phyloP scores from a whole-genome alignment of 2,797 vertebrate species.

The Bradypodion ventrale region DNA sequence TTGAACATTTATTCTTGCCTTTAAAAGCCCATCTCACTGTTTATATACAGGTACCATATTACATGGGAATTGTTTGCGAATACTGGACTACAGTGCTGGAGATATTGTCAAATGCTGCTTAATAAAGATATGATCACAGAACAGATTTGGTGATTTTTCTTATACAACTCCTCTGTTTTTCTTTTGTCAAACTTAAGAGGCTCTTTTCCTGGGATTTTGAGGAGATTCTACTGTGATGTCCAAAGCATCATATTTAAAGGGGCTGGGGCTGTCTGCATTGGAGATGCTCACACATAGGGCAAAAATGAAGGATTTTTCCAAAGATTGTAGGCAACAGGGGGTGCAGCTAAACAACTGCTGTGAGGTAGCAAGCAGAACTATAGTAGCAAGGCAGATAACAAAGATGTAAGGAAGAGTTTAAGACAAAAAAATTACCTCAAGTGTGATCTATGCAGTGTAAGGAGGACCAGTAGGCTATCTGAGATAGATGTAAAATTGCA shows the following conservation, averaged over 20 bases:
- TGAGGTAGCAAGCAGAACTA: background rate
- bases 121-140: too few relatives aligned
- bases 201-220: background rate
- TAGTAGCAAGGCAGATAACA: background rate
- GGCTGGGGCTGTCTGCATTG: too few relatives aligned
- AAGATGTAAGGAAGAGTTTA: background rate
- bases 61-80: background rate
- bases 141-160: background rate
- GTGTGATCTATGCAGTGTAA: too few relatives aligned
- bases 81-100: background rate
- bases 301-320: too few relatives aligned
- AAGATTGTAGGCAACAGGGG: too few relatives aligned
- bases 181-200: too few relatives aligned
- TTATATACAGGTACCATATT: background rate
- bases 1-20: background rate
- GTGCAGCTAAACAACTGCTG: too few relatives aligned
- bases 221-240: too few relatives aligned
- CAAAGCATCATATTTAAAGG: too few relatives aligned
- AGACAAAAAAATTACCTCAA: background rate
- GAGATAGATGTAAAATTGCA: too few relatives aligned
- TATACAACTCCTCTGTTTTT: too few relatives aligned
- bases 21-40: background rate
- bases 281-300: too few relatives aligned
- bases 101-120: background rate
- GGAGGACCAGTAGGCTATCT: background rate